Base-by-base conservation (phyloP, 2,888 invertebrate species). In the Anorthoa munda region DNA sequence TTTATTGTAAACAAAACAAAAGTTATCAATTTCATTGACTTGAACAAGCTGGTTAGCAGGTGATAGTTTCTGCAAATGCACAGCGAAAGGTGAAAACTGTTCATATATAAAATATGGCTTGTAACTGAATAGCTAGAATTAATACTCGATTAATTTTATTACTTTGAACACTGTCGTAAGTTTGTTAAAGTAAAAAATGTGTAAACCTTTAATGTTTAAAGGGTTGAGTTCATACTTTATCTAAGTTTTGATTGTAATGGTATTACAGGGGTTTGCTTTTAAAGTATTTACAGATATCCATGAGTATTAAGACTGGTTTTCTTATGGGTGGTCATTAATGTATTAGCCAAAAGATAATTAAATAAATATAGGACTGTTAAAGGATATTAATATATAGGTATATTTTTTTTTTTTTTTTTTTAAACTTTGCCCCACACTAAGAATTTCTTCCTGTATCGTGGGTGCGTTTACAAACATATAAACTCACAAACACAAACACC, bases 31-130 rank as follows among this genome's bases (percentile, higher is more conserved):
- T 67, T 51, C 26, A 59, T 31, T 56, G 84, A 81, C 81, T 45
- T 53, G 7, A 26, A 80, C 75, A 61, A 51, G 67, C 60, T 56
- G 56, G 26, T 5, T 3, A 46, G 84, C 81, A 84, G 81, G 81
- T 81, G 81, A 60, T 69, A n/a, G 48, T 72, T 64, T 50, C 39
- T 59, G 39, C 55, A 78, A 72, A 82, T 65, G 60, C 50, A 50
- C 13, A 64, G 75, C 84, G 84, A 81, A 81, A 81, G 81, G 84
- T 81, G 81, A 84, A 81, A 81, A 63, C 55, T 66, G 58, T 66
- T 60, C 53, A 1, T 39, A 23, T 55, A 71, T 64, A 65, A 79
- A 67, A 61, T 61, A 74, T 64, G 26, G 48, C 61, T 17, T 65
- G 67, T 66, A 67, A 65, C 64, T 26, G 55, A 79, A 79, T 83